A percentile compares a stretch with the other conserved stretches of the same genome.
Conservation (phyloP, 1,140 invertebrate species). For the Chelonus insularis region DNA sequence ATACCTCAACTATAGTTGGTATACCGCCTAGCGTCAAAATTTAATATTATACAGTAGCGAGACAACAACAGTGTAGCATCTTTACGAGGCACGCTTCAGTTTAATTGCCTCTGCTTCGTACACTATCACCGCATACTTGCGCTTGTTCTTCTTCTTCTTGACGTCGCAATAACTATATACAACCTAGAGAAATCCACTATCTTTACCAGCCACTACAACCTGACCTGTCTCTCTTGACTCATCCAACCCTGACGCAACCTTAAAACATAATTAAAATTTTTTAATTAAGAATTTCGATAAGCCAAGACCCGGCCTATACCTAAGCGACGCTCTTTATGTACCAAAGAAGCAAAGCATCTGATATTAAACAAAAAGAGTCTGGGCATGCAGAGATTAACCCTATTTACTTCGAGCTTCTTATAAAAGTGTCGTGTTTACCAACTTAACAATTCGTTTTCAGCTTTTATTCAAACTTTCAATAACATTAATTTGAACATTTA, state of each 20-base stretch:
- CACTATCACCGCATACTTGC: conserved; percentile 10
- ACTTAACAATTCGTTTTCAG: conserved; percentile 26
- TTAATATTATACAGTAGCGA: conserved; percentile 41
- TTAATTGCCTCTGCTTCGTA: conserved; percentile 48
- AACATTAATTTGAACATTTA: too few relatives aligned
- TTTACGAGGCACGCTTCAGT: conserved; percentile 40
- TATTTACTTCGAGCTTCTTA: neutral
- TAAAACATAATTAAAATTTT: conserved; percentile 62
- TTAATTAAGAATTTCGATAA: conserved; percentile 62
- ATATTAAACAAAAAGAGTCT: conserved; percentile 6
- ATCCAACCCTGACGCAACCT: conserved; percentile 29
- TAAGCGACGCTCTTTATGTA: conserved; percentile 26
- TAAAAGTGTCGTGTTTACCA: conserved; percentile 26
- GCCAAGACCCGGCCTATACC: conserved; percentile 32
- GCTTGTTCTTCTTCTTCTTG: conserved; percentile 9
- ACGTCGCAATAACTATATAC: neutral
- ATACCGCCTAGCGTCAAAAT: conserved; percentile 36
- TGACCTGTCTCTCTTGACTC: conserved; percentile 10
- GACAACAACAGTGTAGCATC: conserved; percentile 34
- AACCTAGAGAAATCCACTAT: conserved; percentile 15
- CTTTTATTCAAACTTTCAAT: neutral
- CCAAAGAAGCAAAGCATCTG: neutral
- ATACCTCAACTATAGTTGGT: too few relatives aligned
- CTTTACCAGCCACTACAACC: conserved; percentile 17
- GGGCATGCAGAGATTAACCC: conserved; percentile 7